Percentiles rank a stretch among this genome's conserved stretches.
Conservation (phyloP, 2,888 invertebrate genomes). For the Patella caerulea region DNA sequence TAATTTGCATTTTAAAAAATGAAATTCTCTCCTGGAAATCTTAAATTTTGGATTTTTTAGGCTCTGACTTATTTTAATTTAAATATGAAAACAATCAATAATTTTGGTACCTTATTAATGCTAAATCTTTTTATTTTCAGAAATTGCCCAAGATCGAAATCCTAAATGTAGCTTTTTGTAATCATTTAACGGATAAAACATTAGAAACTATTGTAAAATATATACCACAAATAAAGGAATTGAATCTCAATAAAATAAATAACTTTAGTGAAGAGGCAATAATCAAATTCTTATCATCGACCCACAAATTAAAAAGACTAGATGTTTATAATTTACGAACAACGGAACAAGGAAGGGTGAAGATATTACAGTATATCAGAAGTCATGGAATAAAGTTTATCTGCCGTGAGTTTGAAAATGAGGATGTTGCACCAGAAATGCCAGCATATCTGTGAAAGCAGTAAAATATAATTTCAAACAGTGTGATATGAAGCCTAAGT, state of each 20-base stretch:
- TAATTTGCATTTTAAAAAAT: too few species aligned
- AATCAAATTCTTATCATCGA: constrained; percentile 49
- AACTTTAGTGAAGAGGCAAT: constrained; percentile 52
- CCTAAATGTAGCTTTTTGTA: constrained; percentile 58
- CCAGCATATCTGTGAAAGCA: not conserved
- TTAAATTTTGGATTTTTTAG: too few species aligned
- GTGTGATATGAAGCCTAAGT: too few species aligned
- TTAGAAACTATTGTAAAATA: constrained; percentile 47
- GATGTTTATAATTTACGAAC: constrained; percentile 59
- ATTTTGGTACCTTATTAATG: too few species aligned
- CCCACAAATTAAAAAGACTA: constrained; percentile 46
- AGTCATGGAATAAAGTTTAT: constrained; percentile 48
- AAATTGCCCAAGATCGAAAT: constrained; percentile 55
- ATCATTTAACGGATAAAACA: constrained; percentile 59
- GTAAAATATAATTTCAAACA: too few species aligned
- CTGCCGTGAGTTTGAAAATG: constrained; percentile 45
- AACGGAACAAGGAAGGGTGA: constrained; percentile 41
- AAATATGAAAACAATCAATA: too few species aligned
- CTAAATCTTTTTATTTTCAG: constrained; percentile 43
- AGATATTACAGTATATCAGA: constrained; percentile 43
- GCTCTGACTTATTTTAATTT: too few species aligned
- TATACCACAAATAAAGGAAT: constrained; percentile 44
- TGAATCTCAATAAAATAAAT: constrained; percentile 53
- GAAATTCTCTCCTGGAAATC: too few species aligned
- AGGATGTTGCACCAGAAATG: constrained; percentile 42